These are phyloP conservation scores for Brienomyrus longianalis DNA, from an alignment of 2,113 vertebrate genomes.

Conservation along the genomic window DNA sequence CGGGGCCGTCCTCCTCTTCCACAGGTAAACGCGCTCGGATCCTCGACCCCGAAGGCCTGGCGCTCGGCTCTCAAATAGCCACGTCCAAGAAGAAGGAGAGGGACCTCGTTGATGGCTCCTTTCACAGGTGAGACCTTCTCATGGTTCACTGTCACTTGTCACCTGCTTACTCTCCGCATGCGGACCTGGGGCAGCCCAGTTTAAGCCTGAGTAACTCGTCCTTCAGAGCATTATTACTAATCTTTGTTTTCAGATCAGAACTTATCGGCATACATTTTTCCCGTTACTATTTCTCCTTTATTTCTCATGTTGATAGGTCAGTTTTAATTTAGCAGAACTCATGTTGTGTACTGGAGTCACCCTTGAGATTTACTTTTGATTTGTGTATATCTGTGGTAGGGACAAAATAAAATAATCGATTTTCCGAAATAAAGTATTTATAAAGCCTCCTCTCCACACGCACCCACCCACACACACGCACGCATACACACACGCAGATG, in stretches of 20 bases:
- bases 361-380: not conserved
- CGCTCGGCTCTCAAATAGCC: conserved; percentile 76
- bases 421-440: not conserved
- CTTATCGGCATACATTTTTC: not conserved
- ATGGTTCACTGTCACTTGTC: not conserved
- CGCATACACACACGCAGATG: too few species aligned
- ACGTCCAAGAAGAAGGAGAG: conserved; percentile 76
- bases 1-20: not conserved
- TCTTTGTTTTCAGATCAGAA: not conserved
- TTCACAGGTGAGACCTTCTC: conserved; percentile 68
- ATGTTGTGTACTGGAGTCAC: not conserved
- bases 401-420: too few species aligned
- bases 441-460: not conserved
- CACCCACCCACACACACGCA: too few species aligned
- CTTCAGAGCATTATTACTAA: not conserved
- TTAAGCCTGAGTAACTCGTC: not conserved
- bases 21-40: conserved; percentile 73
- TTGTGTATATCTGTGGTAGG: too few species aligned
- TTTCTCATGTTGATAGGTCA: not conserved
- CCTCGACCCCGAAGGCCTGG: conserved; percentile 81
- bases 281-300: not conserved
- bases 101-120: conserved; percentile 80
- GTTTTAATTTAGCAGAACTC: not conserved
- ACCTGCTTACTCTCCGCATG: not conserved
- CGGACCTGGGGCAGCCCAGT: not conserved